Evolutionary conservation across 2,888 invertebrate genomes (phyloP).

Genomic region (Hypselothyrea guttata): DNA sequence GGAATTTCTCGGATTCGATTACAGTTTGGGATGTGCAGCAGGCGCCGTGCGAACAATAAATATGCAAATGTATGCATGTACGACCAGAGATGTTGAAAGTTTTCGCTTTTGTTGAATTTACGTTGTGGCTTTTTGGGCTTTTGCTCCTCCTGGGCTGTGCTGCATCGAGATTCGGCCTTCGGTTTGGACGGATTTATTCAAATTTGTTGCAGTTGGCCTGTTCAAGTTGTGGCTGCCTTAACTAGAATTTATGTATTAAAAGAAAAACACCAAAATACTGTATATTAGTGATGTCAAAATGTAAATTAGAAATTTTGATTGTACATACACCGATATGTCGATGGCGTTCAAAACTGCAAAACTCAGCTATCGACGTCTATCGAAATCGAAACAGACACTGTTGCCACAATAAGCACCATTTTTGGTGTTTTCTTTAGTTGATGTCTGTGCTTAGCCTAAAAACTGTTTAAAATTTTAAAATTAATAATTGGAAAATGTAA

Average conservation of each 20-base stretch:
- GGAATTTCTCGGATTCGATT: slow-evolving; percentile 8
- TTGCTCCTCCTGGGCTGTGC: slow-evolving; percentile 1
- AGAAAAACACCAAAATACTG: slow-evolving; percentile 38
- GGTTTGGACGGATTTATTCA: slow-evolving; percentile 38
- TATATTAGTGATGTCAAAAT: slow-evolving; percentile 44
- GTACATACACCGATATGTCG: slow-evolving; percentile 37
- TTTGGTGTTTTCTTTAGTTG: too few relatives aligned
- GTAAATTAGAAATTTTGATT: slow-evolving; percentile 24
- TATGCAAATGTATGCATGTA: slow-evolving; percentile 36
- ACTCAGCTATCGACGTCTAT: not conserved
- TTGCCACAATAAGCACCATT: too few relatives aligned
- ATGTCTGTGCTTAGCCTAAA: slow-evolving; percentile 1
- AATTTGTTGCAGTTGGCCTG: slow-evolving; percentile 20
- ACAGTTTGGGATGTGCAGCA: slow-evolving; percentile 21
- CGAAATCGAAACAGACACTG: too few relatives aligned
- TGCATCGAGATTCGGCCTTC: slow-evolving; percentile 25
- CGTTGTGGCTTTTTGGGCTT: not conserved
- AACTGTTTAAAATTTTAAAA: too few relatives aligned
- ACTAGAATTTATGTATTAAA: slow-evolving; percentile 43
- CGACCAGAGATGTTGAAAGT: slow-evolving; percentile 15
- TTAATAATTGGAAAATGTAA: too few relatives aligned
- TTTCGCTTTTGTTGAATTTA: slow-evolving; percentile 11
- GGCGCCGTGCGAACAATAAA: slow-evolving; percentile 39
- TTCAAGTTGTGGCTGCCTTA: slow-evolving; percentile 25
- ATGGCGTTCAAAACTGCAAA: slow-evolving; percentile 7